These are phyloP conservation scores for Rhopalosiphum padi DNA, from an alignment of 1,140 invertebrate genomes.

Conservation along the genomic window DNA sequence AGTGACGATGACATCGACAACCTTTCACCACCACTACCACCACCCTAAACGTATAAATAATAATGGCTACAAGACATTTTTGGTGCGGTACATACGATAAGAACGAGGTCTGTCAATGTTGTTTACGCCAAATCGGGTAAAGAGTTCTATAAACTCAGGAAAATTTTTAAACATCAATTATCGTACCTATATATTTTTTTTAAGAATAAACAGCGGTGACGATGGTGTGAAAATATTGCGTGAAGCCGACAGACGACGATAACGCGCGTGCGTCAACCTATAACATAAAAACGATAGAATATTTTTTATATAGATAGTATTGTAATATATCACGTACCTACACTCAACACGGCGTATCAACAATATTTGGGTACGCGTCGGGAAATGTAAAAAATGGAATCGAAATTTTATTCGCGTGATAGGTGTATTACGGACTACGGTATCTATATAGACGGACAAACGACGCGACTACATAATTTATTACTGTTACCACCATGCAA, in stretches of 20 bases:
- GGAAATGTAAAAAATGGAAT: background rate
- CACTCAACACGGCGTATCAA: background rate
- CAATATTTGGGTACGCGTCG: background rate
- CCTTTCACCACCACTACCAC: background rate
- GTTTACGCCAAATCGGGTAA: background rate
- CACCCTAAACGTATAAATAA: background rate
- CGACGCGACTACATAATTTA: background rate
- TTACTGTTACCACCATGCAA: background rate
- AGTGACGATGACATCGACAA: background rate
- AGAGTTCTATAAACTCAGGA: no score
- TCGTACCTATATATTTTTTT: background rate
- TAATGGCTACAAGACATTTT: background rate
- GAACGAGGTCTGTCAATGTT: background rate
- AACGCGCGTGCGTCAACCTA: background rate
- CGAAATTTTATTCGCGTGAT: background rate
- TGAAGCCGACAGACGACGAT: background rate
- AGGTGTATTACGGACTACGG: background rate
- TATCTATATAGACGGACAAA: background rate
- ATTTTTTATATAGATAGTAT: background rate
- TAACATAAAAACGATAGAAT: background rate
- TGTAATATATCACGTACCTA: no score
- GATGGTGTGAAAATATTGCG: background rate
- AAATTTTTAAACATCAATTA: conserved; percentile 24
- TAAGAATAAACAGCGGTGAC: background rate
- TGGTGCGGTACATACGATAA: background rate